Percentiles rank a stretch among this genome's conserved stretches.
Conservation (phyloP, 2,797 vertebrate species). For the Hoplostethus mediterraneus region DNA sequence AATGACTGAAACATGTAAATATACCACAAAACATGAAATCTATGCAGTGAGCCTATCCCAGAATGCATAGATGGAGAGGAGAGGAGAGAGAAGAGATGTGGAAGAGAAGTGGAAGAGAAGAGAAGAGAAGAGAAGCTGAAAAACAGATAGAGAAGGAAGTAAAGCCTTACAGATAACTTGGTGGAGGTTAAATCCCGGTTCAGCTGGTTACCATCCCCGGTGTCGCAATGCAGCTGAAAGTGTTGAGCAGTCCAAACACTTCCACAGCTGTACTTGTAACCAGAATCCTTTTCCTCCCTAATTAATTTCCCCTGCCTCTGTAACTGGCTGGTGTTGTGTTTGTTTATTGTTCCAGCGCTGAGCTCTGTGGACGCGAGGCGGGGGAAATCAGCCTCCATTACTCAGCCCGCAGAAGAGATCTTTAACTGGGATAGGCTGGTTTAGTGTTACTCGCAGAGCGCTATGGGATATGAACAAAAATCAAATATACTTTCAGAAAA, state of each 20-base stretch:
- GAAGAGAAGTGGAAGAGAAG: neutral
- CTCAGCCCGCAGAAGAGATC: slow-evolving; percentile 29
- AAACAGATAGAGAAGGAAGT: neutral
- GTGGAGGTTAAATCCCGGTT: slow-evolving; percentile 1
- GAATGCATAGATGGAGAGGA: no score
- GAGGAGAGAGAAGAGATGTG: no score
- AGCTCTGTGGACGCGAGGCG: neutral
- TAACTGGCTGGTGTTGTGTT: slow-evolving; percentile 29
- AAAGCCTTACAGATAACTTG: neutral
- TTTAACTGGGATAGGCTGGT: neutral
- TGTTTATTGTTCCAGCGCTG: slow-evolving; percentile 44
- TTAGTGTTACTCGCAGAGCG: neutral
- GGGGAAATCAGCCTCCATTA: slow-evolving; percentile 24
- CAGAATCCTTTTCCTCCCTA: slow-evolving; percentile 28
- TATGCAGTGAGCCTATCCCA: no score
- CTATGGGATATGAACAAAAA: no score
- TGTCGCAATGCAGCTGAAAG: slow-evolving; percentile 44
- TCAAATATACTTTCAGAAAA: no score
- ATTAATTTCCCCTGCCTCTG: slow-evolving; percentile 30
- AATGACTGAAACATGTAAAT: no score
- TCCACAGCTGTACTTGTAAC: slow-evolving; percentile 45
- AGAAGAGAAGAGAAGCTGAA: neutral
- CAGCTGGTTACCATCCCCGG: slow-evolving; percentile 20
- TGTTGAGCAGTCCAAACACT: slow-evolving; percentile 27
- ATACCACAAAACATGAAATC: no score